These are phyloP conservation scores for Caradrina clavipalpis DNA, from an alignment of 2,888 invertebrate species.

Conservation along the genomic window DNA sequence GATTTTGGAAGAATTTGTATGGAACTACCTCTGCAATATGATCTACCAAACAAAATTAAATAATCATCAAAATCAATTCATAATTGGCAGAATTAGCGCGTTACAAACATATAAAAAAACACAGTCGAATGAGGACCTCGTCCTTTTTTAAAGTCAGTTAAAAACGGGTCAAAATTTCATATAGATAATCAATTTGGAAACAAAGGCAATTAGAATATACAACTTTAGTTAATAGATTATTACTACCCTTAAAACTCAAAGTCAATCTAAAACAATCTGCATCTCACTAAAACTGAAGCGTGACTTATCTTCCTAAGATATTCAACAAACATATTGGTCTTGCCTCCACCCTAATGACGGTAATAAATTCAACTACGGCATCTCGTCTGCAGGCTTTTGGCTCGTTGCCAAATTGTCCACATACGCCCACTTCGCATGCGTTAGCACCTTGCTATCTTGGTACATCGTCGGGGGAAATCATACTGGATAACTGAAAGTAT, in stretches of 20 bases:
- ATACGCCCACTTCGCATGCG: conserved; percentile 40
- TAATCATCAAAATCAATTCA: too few species aligned
- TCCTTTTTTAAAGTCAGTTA: too few species aligned
- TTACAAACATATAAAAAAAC: too few species aligned
- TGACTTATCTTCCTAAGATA: conserved; percentile 35
- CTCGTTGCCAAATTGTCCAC: conserved; percentile 53
- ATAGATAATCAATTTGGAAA: too few species aligned
- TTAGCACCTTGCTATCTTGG: conserved; percentile 39
- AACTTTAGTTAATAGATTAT: background rate
- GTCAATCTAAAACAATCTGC: conserved; percentile 30
- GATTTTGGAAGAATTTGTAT: too few species aligned
- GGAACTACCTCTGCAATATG: too few species aligned
- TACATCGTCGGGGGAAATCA: conserved; percentile 24
- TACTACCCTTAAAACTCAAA: conserved; percentile 3
- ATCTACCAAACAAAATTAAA: too few species aligned
- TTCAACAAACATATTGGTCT: conserved; percentile 44
- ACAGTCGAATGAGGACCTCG: too few species aligned
- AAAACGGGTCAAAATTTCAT: too few species aligned
- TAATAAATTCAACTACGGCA: conserved; percentile 58
- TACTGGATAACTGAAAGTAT: background rate
- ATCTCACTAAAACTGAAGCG: conserved; percentile 25
- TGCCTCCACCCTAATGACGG: conserved; percentile 39
- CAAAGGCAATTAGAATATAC: too few species aligned
- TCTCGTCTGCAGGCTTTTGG: conserved; percentile 47
- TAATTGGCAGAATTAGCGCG: too few species aligned